phyloP scores from a whole-genome alignment of 2,888 invertebrate genomes.

The Parnassius apollo region DNA sequence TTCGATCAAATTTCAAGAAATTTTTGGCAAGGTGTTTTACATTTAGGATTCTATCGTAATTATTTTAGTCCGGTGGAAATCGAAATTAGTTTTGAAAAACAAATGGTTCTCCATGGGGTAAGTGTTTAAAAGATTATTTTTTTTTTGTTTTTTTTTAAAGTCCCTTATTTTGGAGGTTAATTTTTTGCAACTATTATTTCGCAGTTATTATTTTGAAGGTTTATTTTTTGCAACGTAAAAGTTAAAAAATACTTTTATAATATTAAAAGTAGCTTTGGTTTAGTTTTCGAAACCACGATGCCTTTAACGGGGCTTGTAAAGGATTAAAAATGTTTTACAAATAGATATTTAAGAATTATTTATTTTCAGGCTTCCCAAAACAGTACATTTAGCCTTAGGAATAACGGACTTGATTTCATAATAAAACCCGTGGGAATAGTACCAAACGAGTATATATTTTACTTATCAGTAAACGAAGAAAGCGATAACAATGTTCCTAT shows the following conservation, averaged over 20 bases:
- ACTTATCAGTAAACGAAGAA: slow-evolving; percentile 39
- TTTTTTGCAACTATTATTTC: background rate
- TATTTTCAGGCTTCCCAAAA: slow-evolving; percentile 47
- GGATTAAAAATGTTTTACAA: too few relatives aligned
- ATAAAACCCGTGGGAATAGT: slow-evolving; percentile 44
- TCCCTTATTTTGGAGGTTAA: background rate
- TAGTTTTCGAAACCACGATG: too few relatives aligned
- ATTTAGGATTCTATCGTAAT: slow-evolving; percentile 54
- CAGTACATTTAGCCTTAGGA: slow-evolving; percentile 37
- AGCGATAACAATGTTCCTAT: slow-evolving; percentile 42
- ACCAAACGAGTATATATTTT: slow-evolving; percentile 51
- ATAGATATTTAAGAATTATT: background rate
- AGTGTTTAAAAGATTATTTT: slow-evolving; percentile 35
- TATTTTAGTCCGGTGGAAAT: slow-evolving; percentile 44
- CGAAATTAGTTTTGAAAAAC: slow-evolving; percentile 51
- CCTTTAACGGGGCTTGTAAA: too few relatives aligned
- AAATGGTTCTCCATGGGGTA: slow-evolving; percentile 52
- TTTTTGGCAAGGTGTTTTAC: slow-evolving; percentile 56
- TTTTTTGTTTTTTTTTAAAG: background rate
- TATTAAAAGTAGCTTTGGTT: too few relatives aligned
- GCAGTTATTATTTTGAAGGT: background rate
- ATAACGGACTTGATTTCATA: slow-evolving; percentile 42
- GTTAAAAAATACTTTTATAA: too few relatives aligned
- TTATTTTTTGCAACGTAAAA: background rate
- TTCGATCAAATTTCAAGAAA: slow-evolving; percentile 54